These are phyloP conservation scores for Uromys caudimaculatus DNA, from an alignment of 2,797 vertebrate species.

Conservation along the genomic window DNA sequence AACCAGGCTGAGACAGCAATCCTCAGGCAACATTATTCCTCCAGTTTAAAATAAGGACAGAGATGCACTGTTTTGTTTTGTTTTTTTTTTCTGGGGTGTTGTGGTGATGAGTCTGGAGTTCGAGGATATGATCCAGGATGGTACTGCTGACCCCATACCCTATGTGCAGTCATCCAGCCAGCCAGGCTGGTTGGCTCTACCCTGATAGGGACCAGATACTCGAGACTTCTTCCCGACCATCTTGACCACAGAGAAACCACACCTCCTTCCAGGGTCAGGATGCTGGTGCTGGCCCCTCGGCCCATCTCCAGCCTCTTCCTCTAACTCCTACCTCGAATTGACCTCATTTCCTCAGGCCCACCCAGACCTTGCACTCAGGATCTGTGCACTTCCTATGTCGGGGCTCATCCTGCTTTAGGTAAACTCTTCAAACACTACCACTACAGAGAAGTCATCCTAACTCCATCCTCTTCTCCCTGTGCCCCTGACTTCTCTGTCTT, in stretches of 20 bases:
- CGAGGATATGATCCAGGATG: not conserved
- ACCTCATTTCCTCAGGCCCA: not conserved
- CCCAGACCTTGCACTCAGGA: not conserved
- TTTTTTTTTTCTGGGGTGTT: not conserved
- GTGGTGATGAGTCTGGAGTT: not conserved
- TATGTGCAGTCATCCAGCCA: not conserved
- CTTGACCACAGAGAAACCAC: not conserved
- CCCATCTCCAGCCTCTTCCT: not conserved
- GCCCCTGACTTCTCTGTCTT: not conserved
- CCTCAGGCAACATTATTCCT: not conserved
- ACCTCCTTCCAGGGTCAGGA: not conserved
- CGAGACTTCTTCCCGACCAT: not conserved
- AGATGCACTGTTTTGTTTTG: too few relatives aligned
- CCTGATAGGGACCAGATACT: not conserved
- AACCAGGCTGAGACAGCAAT: not conserved
- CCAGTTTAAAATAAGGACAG: not conserved
- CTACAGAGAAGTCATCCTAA: not conserved
- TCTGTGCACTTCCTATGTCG: not conserved
- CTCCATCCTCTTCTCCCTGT: not conserved
- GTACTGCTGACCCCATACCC: not conserved
- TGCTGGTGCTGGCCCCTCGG: not conserved
- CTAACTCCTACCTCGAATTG: too few relatives aligned
- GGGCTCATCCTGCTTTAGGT: not conserved
- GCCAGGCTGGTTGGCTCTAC: not conserved
- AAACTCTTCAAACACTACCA: not conserved